These are phyloP conservation scores for Ceriagrion tenellum DNA, from an alignment of 2,888 invertebrate genomes.

Conservation along the genomic window DNA sequence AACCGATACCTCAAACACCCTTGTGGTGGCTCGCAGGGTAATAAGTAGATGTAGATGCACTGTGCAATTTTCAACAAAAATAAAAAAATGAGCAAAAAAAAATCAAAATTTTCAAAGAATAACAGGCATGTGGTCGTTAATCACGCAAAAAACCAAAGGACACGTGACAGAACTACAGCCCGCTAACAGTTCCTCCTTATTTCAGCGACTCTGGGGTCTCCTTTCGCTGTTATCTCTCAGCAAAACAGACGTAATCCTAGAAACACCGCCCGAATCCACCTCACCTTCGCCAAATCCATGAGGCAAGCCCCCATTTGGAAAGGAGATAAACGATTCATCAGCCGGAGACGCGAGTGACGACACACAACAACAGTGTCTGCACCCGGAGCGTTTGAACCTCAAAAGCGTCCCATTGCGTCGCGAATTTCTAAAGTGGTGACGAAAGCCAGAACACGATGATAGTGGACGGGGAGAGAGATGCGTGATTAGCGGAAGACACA, in stretches of 20 bases:
- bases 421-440: neutral
- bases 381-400: neutral
- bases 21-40: too few relatives aligned
- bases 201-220: neutral
- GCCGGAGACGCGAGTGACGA: neutral
- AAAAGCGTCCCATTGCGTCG: neutral
- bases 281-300: neutral
- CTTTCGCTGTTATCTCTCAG: neutral
- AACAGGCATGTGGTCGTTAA: too few relatives aligned
- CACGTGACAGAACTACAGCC: neutral
- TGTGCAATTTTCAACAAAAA: too few relatives aligned
- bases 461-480: neutral
- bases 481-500: neutral
- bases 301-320: neutral
- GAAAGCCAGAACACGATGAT: neutral
- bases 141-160: too few relatives aligned
- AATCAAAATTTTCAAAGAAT: too few relatives aligned
- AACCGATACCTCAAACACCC: too few relatives aligned
- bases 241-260: neutral
- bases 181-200: neutral
- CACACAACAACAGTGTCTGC: neutral
- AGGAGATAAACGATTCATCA: neutral
- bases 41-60: too few relatives aligned
- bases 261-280: neutral
- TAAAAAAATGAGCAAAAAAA: too few relatives aligned